phyloP scores from a whole-genome alignment of 1,140 invertebrate genomes.

The Macrosteles quadrilineatus region DNA sequence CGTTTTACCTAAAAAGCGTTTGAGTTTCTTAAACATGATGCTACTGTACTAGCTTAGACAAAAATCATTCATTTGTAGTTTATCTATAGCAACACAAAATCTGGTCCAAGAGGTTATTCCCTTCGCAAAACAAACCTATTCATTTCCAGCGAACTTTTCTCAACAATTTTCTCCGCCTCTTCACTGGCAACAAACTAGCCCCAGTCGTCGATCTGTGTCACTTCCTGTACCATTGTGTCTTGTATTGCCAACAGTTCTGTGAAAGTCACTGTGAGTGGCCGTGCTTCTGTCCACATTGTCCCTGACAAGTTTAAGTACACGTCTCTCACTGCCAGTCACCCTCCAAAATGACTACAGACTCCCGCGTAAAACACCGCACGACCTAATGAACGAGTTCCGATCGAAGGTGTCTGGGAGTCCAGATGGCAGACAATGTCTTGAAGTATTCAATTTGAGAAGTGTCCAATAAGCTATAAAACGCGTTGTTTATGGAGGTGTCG shows the following conservation, averaged over 20 bases:
- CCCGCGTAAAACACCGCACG: conserved; percentile 4
- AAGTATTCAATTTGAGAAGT: conserved; percentile 8
- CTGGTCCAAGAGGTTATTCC: no score
- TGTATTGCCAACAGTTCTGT: conserved; percentile 13
- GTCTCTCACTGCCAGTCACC: not conserved
- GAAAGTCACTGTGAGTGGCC: not conserved
- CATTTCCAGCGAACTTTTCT: no score
- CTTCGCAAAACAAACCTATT: no score
- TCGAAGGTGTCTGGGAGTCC: not conserved
- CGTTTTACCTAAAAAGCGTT: no score
- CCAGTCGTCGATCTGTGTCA: no score
- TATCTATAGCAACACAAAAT: no score
- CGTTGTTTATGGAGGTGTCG: not conserved
- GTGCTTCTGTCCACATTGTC: not conserved
- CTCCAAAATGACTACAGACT: not conserved
- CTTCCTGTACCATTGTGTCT: not conserved
- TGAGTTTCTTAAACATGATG: no score
- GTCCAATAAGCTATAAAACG: not conserved
- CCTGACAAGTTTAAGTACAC: conserved; percentile 19
- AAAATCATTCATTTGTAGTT: no score
- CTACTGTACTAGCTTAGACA: no score
- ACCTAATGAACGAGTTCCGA: not conserved
- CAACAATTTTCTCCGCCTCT: no score
- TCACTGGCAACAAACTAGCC: no score
- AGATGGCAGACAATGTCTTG: conserved; percentile 6